Conservation (phyloP, 2,888 invertebrate species). For the Stegana nigrithorax region DNA sequence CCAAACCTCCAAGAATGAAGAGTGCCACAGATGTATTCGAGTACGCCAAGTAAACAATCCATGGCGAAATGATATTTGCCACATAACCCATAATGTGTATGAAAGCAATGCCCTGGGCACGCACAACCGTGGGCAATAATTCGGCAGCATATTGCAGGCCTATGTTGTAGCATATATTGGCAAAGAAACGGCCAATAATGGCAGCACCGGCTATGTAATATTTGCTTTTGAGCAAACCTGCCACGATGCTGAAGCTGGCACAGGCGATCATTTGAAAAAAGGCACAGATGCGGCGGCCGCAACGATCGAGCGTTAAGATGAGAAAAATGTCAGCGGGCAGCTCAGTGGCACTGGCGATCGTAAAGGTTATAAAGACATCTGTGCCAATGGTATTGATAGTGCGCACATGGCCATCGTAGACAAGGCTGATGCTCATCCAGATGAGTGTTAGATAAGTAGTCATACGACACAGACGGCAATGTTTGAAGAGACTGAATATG, state of each 20-base stretch:
- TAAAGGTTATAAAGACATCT: slow-evolving; percentile 84
- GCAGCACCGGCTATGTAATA: slow-evolving; percentile 80
- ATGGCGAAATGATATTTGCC: slow-evolving; percentile 84
- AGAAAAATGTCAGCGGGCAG: slow-evolving; percentile 86
- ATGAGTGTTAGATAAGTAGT: slow-evolving; percentile 82
- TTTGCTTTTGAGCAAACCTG: slow-evolving; percentile 77
- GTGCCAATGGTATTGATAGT: slow-evolving; percentile 85
- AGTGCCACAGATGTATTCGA: slow-evolving; percentile 79
- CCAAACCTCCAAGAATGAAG: slow-evolving; percentile 69
- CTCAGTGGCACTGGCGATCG: slow-evolving; percentile 85
- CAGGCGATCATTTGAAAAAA: slow-evolving; percentile 84
- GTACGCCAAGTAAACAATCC: slow-evolving; percentile 85
- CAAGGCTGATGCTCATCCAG: slow-evolving; percentile 87
- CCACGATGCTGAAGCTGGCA: slow-evolving; percentile 83
- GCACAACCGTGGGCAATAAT: slow-evolving; percentile 85
- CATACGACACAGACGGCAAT: slow-evolving; percentile 78
- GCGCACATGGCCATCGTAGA: slow-evolving; percentile 88
- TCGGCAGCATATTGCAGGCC: slow-evolving; percentile 92
- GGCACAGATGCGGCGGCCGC: slow-evolving; percentile 88
- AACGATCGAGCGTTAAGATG: slow-evolving; percentile 78
- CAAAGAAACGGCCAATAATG: slow-evolving; percentile 84
- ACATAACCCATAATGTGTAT: slow-evolving; percentile 91
- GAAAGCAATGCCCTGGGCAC: slow-evolving; percentile 87
- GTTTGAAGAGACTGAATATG: slow-evolving; percentile 81
- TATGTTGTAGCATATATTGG: slow-evolving; percentile 92